Conservation (phyloP, 2,797 vertebrate species). For the Limnodromus scolopaceus region DNA sequence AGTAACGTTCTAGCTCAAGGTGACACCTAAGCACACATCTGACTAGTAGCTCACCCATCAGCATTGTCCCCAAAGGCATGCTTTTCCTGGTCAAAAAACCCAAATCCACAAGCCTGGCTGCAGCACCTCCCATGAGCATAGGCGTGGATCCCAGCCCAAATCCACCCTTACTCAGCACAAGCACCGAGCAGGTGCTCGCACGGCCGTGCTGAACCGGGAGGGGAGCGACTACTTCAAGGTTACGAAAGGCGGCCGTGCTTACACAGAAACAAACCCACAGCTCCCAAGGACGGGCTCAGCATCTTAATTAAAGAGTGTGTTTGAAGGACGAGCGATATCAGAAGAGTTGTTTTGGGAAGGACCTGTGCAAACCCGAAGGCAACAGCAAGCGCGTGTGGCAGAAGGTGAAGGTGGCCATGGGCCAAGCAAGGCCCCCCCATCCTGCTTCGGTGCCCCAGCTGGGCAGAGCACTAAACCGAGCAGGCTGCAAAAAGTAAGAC, state of each 20-base stretch:
- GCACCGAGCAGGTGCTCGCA: not conserved
- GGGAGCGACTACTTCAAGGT: not conserved
- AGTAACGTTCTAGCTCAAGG: not conserved
- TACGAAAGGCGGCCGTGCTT: not conserved
- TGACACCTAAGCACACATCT: not conserved
- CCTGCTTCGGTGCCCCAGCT: not conserved
- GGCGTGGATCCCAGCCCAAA: not conserved
- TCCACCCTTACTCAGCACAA: not conserved
- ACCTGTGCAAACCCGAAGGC: not conserved
- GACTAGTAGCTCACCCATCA: not conserved
- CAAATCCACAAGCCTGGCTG: not conserved
- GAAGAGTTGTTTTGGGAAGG: not conserved
- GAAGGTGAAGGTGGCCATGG: not conserved
- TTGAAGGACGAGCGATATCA: not conserved
- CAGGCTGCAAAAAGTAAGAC: not conserved
- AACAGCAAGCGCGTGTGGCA: accelerated
- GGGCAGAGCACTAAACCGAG: not conserved
- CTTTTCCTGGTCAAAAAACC: not conserved
- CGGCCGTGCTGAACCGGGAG: accelerated
- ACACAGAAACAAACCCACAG: not conserved
- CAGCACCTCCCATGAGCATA: not conserved
- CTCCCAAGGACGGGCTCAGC: not conserved
- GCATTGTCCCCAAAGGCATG: not conserved
- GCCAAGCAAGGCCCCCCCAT: not conserved
- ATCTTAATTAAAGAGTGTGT: not conserved